Evolutionary conservation across 2,113 vertebrate genomes (phyloP).

Genomic region (Hyperopisus bebe): DNA sequence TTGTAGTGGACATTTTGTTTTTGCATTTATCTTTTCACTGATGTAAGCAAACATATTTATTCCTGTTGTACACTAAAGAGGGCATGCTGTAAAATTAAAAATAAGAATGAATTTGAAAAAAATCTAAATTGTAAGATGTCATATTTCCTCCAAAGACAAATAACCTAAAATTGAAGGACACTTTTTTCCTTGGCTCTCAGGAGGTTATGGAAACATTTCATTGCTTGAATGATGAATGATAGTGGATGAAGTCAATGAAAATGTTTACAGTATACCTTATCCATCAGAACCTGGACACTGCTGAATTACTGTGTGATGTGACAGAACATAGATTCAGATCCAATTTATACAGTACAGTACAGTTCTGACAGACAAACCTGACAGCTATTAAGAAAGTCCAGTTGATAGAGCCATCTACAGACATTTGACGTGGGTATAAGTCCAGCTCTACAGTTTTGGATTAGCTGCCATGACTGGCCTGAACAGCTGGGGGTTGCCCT

Average conservation of each 20-base stretch:
- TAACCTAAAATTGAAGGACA: too few relatives aligned
- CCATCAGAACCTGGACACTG: not conserved
- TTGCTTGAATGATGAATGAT: not conserved
- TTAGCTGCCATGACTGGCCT: not conserved
- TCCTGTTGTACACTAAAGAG: too few relatives aligned
- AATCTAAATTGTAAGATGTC: too few relatives aligned
- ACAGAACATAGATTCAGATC: not conserved
- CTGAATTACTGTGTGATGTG: not conserved
- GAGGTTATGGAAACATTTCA: not conserved
- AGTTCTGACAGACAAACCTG: not conserved
- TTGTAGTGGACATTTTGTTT: too few relatives aligned
- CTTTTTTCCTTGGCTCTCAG: too few relatives aligned
- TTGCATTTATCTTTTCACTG: too few relatives aligned
- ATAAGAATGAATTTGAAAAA: too few relatives aligned
- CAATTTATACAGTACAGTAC: not conserved
- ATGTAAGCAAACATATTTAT: too few relatives aligned
- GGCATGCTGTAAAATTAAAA: too few relatives aligned
- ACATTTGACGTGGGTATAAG: not conserved
- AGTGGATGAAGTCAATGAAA: not conserved
- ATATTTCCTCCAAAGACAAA: too few relatives aligned
- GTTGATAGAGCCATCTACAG: not conserved
- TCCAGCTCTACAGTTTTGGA: not conserved
- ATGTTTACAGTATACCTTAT: not conserved
- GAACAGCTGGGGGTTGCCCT: not conserved
- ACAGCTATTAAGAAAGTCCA: not conserved